These are phyloP conservation scores for Enoplosus armatus DNA, from an alignment of 2,797 vertebrate species.

Conservation along the genomic window DNA sequence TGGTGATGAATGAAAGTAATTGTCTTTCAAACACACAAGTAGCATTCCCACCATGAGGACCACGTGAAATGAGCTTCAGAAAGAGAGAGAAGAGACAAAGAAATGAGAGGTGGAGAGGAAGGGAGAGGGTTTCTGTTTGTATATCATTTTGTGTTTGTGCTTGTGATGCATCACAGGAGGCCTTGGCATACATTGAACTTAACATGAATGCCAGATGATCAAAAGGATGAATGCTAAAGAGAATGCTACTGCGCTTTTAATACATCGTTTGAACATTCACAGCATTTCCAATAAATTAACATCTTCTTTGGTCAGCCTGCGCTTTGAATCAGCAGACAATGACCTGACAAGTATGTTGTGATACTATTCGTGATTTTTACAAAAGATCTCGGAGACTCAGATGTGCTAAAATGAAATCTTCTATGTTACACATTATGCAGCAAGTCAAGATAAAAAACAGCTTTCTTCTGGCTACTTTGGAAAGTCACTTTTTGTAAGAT, in stretches of 20 bases:
- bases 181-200: slow-evolving; percentile 78
- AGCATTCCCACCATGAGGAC: slow-evolving; percentile 6
- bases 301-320: slow-evolving; percentile 50
- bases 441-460: too few species aligned
- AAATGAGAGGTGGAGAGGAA: slow-evolving; percentile 15
- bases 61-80: slow-evolving; percentile 32
- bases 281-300: slow-evolving; percentile 65
- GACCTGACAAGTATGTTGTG: slow-evolving; percentile 32
- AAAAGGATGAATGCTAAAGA: slow-evolving; percentile 69
- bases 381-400: slow-evolving; percentile 16
- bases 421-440: slow-evolving; percentile 2
- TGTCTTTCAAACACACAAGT: slow-evolving; percentile 47
- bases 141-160: slow-evolving; percentile 52
- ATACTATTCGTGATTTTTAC: slow-evolving; percentile 19
- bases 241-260: slow-evolving; percentile 52
- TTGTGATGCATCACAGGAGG: slow-evolving; percentile 62
- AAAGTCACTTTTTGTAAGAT: background rate
- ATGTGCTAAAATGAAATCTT: background rate
- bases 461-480: background rate
- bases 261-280: slow-evolving; percentile 63
- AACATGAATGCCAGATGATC: slow-evolving; percentile 73
- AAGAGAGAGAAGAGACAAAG: slow-evolving; percentile 21
- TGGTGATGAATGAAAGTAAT: slow-evolving; percentile 45
- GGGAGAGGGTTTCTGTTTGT: slow-evolving; percentile 35
- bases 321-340: slow-evolving; percentile 50